These are phyloP conservation scores for Pachydiplax longipennis DNA, from an alignment of 2,888 invertebrate genomes.

Conservation along the genomic window DNA sequence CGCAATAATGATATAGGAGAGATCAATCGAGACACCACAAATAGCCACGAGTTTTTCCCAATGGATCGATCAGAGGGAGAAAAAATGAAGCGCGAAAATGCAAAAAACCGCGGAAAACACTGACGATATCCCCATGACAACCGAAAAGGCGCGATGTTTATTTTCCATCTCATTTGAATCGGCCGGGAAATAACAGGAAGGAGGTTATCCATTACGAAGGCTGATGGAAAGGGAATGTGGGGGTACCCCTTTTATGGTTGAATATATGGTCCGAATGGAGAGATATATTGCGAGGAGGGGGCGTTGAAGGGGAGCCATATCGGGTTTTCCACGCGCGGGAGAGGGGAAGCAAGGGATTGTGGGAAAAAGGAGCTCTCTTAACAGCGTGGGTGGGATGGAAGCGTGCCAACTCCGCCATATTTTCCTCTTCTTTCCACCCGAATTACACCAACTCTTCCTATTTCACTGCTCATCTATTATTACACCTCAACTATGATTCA, in stretches of 20 bases:
- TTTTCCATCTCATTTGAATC: slow-evolving; percentile 28
- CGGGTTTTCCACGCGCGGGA: background rate
- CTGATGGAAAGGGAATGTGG: background rate
- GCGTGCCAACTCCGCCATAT: slow-evolving; percentile 28
- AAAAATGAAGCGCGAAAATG: background rate
- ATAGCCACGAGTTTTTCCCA: background rate
- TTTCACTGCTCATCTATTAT: too few species aligned
- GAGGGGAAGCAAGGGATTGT: background rate
- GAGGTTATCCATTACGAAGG: background rate
- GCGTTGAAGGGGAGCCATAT: background rate
- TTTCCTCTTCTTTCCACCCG: background rate
- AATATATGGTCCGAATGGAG: slow-evolving; percentile 2
- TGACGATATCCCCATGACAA: slow-evolving; percentile 6
- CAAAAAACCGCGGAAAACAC: background rate
- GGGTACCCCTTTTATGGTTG: background rate
- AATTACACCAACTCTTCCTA: too few species aligned
- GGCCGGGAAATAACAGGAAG: slow-evolving; percentile 20
- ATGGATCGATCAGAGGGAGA: background rate
- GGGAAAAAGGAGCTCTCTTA: slow-evolving; percentile 21
- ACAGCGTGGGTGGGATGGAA: slow-evolving; percentile 23
- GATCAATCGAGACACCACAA: background rate
- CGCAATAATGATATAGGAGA: background rate
- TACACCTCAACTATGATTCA: too few species aligned
- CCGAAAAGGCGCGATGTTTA: slow-evolving; percentile 31
- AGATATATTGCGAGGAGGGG: background rate